Base-by-base conservation (phyloP, 2,797 vertebrate species). In the Sebastolobus alascanus region DNA sequence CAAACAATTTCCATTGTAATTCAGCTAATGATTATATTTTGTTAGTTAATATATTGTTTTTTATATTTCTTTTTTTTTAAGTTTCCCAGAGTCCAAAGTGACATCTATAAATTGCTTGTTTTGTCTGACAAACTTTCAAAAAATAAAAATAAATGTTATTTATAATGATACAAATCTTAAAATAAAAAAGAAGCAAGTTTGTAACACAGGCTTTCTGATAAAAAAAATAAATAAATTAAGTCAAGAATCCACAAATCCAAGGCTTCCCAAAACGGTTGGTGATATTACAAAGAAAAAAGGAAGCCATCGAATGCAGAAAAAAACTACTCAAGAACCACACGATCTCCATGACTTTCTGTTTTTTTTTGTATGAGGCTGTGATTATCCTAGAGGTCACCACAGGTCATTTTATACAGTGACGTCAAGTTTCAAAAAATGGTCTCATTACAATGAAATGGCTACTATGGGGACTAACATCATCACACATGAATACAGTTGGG, bases 391-490 rank as follows among this genome's bases (percentile, higher is more conserved):
- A 46, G 43, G 7, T 46, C 43, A 46, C 43, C 43, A 46, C 43
- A 46, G 43, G 43, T 46, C 16, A 46, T 46, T 46, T 46, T 0
- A 46, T 46, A 46, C 16, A 46, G 40, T 43, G 14, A 43, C 40
- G 16, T 16, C 14, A 7, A 43, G 40, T 43, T 16, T 43, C 0
- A 8, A 46, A 46, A 46, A 46, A 46, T 16, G 6, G 43, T 46
- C 43, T 16, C 40, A 43, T 14, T 43, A 1, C 2, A 31, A 16
- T 43, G 40, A 43, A 43, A 43, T 16, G 0, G 0, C 40, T 43
- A 0, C 40, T 43, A 16, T 43, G 40, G 40, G 0, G 14, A 0
- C 40, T 43, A 1, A 43, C 40, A 46, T 46, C 43, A 18, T 46
- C 43, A 18, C 40, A 43, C 40, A 43, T 43, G 6, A 43, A 43